Conservation (phyloP, 2,797 vertebrate genomes). For the Nannoperca obscura region DNA sequence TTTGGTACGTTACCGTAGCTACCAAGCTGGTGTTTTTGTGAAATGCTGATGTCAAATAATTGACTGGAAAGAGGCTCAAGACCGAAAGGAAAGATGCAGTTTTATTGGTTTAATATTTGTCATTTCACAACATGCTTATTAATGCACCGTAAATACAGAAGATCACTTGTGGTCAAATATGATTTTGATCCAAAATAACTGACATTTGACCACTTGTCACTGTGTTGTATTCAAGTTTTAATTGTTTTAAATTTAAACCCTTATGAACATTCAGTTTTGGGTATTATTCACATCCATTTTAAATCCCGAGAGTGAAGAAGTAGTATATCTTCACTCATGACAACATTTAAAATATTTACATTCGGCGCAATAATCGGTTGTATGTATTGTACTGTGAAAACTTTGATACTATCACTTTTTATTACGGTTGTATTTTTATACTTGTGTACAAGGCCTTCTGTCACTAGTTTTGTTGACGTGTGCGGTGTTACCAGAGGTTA, state of each 20-base stretch:
- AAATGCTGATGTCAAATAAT: constrained; percentile 21
- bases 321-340: background rate
- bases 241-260: background rate
- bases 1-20: background rate
- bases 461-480: constrained; percentile 47
- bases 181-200: constrained; percentile 5
- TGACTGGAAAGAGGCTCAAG: background rate
- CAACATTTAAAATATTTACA: constrained; percentile 34
- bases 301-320: constrained; percentile 20
- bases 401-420: constrained; percentile 76
- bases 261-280: background rate
- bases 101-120: constrained; percentile 28
- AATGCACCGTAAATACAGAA: constrained; percentile 3
- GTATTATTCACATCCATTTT: constrained; percentile 12
- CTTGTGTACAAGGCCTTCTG: constrained; percentile 63
- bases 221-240: background rate
- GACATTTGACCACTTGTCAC: background rate
- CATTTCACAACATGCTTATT: constrained; percentile 11
- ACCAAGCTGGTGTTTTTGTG: constrained; percentile 5
- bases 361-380: constrained; percentile 77
- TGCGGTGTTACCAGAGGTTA: constrained; percentile 45
- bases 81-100: background rate
- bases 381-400: constrained; percentile 68
- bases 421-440: constrained; percentile 73
- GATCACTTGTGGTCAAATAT: background rate